Evolutionary conservation across 2,888 invertebrate genomes (phyloP).

Genomic region (Boloria euphrosyne): DNA sequence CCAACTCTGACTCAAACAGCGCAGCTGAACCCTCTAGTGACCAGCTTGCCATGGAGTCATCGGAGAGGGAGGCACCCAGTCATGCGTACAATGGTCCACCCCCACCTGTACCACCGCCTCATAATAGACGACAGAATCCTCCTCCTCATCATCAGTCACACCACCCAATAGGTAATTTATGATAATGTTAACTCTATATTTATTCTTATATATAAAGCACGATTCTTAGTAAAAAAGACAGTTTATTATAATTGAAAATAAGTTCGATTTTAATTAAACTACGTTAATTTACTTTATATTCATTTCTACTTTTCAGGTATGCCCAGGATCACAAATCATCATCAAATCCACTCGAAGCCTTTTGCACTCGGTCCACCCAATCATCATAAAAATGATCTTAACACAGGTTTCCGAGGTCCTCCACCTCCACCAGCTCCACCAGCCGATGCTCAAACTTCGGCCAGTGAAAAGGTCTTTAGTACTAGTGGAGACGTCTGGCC

Average conservation of each 20-base stretch:
- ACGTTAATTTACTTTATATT: neutral
- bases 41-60: slow-evolving; percentile 88
- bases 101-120: slow-evolving; percentile 84
- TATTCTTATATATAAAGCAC: no score
- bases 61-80: slow-evolving; percentile 83
- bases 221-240: neutral
- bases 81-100: slow-evolving; percentile 80
- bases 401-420: slow-evolving; percentile 88
- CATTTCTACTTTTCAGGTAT: slow-evolving; percentile 59
- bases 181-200: no score
- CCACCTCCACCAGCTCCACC: slow-evolving; percentile 77
- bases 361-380: slow-evolving; percentile 72
- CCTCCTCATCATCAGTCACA: slow-evolving; percentile 85
- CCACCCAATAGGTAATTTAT: slow-evolving; percentile 68
- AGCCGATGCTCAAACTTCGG: slow-evolving; percentile 79
- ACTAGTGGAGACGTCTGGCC: slow-evolving; percentile 92
- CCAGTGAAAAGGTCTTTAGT: slow-evolving; percentile 83
- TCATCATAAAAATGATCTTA: slow-evolving; percentile 77
- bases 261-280: neutral
- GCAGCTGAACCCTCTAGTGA: slow-evolving; percentile 83
- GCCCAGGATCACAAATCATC: slow-evolving; percentile 78
- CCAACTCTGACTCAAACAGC: slow-evolving; percentile 80
- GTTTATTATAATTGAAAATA: no score
- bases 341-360: slow-evolving; percentile 76
- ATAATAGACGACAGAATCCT: slow-evolving; percentile 88